Base-by-base conservation (phyloP, 2,888 invertebrate species). In the Pegoplata infirma region DNA sequence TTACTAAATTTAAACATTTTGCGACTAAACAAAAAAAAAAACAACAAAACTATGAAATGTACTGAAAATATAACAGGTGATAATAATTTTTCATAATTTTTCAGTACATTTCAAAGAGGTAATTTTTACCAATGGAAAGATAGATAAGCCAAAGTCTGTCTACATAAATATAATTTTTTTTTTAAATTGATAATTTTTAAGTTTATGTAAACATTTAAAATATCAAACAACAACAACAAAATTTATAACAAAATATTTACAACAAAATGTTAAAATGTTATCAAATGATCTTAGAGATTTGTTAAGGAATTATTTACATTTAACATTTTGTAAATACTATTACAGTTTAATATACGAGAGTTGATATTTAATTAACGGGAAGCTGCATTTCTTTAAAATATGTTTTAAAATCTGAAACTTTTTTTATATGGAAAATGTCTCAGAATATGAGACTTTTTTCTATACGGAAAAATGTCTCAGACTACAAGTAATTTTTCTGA, bases 171-270 rank as follows among this genome's bases (percentile, higher is more conserved):
- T 55, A 55, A 36, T 32, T 55, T 53, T 46, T 46, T 16, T 47
- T 53, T 25, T 32, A 64, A 64, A 49, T 51, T 74, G 44, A 63
- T 63, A 61, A 49, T 44, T 47, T 63, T 75, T 64, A 58, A 51
- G 68, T 75, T 75, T 68, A 58, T 63, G 75, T 75, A 75, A 75
- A 75, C 75, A 63, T 40, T 40, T 12, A 5, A 61, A 68, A 63
- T 75, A 63, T 56, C 44, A 40, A 23, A 49, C 7, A n/a, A n/a
- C n/a, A n/a, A 64, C 47, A 63, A 46, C n/a, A 71, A 69, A 69
- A 19, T 36, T 47, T 47, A 23, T 5, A 63, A 47, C n/a, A 12
- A 36, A 36, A 6, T n/a, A 36, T 55, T 72, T 36, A 36, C 36
- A 36, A 72, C 71, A 72, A 63, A 63, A 63, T 28, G 17, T 55